phyloP scores from a whole-genome alignment of 2,797 vertebrate species.

The Tapera naevia region DNA sequence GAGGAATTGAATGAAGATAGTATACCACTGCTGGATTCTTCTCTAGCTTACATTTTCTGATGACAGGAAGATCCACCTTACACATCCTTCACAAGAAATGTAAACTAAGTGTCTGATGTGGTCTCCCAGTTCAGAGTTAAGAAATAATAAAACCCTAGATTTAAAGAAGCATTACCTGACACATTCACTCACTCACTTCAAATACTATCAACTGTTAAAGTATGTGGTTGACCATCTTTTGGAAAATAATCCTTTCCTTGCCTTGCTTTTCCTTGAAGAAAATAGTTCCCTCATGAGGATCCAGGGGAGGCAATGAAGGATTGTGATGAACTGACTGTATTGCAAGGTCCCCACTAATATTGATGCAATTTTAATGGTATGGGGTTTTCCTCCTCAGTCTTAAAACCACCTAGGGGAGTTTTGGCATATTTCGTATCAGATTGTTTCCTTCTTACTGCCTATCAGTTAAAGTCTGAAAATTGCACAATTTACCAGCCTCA shows the following conservation, averaged over 20 bases:
- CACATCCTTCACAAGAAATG: neutral
- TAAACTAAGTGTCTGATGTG: neutral
- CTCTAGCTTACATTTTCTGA: neutral
- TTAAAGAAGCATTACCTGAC: neutral
- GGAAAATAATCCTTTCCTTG: neutral
- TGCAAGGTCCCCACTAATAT: neutral
- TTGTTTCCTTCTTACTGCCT: neutral
- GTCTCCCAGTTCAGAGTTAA: neutral
- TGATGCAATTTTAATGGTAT: neutral
- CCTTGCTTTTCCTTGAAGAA: neutral
- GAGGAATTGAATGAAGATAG: neutral
- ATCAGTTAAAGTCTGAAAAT: neutral
- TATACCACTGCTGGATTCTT: neutral
- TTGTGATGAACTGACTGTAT: neutral
- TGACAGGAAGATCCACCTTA: neutral
- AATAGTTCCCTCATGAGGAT: neutral
- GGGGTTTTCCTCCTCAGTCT: neutral
- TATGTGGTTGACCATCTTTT: neutral
- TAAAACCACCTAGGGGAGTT: neutral
- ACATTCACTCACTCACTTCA: neutral
- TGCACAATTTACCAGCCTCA: neutral
- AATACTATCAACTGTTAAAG: neutral
- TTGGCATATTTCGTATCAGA: neutral
- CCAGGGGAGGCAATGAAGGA: neutral
- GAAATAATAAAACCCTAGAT: neutral